Conservation (phyloP, 2,113 vertebrate genomes). For the Nothoprocta pentlandii region DNA sequence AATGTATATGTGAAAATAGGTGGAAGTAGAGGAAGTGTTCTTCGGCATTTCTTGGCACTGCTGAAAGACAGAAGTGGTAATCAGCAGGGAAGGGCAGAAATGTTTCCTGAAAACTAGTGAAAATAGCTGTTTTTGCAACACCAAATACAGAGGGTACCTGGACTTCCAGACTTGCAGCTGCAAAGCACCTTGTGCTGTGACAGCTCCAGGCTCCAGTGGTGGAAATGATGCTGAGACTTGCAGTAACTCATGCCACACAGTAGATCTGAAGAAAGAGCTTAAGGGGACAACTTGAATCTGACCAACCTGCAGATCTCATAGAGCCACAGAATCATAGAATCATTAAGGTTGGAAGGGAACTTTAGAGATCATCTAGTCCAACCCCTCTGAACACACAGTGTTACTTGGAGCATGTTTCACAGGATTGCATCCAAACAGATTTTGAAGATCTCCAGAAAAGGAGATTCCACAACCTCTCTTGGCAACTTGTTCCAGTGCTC, state of each 20-base stretch:
- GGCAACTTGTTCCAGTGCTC: no score
- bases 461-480: no score
- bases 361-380: no score
- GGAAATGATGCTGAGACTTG: background rate
- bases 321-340: no score
- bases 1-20: background rate
- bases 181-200: background rate
- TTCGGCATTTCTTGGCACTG: background rate
- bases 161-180: background rate
- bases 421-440: no score
- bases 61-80: background rate
- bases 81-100: background rate
- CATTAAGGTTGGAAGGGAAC: no score
- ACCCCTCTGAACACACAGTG: no score
- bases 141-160: background rate
- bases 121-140: background rate
- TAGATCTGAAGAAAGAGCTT: background rate
- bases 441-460: no score
- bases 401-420: no score
- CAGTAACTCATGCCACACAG: background rate
- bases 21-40: rapidly evolving
- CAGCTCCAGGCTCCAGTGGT: background rate
- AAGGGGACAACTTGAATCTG: no score
- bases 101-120: no score
- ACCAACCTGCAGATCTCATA: background rate